These are phyloP conservation scores for Dunckerocampus dactyliophorus DNA, from an alignment of 2,113 vertebrate species.

Conservation along the genomic window DNA sequence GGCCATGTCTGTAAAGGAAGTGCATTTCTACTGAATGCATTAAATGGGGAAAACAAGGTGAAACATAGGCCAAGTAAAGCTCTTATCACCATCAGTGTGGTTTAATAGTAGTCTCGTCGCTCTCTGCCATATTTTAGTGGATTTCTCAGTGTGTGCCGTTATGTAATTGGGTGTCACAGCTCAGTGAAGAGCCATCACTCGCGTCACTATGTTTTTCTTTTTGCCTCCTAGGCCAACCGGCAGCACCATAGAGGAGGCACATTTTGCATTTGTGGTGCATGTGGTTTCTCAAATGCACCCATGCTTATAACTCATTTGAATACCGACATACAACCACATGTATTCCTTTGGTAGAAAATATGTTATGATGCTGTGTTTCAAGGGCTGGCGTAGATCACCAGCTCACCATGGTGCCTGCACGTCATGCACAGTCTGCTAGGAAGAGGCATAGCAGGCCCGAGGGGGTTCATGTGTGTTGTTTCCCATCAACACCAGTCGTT, in stretches of 20 bases:
- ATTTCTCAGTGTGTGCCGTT: conserved; percentile 52
- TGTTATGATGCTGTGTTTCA: fast-evolving
- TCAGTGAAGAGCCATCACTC: conserved; percentile 53
- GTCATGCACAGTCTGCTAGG: not conserved
- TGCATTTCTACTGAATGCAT: conserved; percentile 29
- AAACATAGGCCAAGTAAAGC: not conserved
- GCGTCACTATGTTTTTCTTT: conserved; percentile 57
- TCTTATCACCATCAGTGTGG: not conserved
- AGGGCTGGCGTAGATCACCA: conserved; percentile 5
- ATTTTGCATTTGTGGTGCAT: conserved; percentile 52
- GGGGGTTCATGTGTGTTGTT: not conserved
- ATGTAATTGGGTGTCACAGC: conserved; percentile 69
- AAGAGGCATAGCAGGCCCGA: not conserved
- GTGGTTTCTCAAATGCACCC: conserved; percentile 46
- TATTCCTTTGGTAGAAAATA: conserved; percentile 1
- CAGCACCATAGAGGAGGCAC: conserved; percentile 48
- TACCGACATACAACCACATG: not conserved
- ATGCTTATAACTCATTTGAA: conserved; percentile 12
- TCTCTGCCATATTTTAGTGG: conserved; percentile 4
- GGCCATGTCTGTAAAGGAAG: conserved; percentile 17
- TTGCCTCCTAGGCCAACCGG: conserved; percentile 34
- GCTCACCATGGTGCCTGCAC: not conserved
- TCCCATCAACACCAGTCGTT: not conserved
- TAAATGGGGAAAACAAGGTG: conserved; percentile 32
- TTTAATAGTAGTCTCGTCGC: not conserved